Evolutionary conservation across 2,888 invertebrate genomes (phyloP), one percentile per base, ranked within the genome.

Genomic region (Diadromus collaris): DNA sequence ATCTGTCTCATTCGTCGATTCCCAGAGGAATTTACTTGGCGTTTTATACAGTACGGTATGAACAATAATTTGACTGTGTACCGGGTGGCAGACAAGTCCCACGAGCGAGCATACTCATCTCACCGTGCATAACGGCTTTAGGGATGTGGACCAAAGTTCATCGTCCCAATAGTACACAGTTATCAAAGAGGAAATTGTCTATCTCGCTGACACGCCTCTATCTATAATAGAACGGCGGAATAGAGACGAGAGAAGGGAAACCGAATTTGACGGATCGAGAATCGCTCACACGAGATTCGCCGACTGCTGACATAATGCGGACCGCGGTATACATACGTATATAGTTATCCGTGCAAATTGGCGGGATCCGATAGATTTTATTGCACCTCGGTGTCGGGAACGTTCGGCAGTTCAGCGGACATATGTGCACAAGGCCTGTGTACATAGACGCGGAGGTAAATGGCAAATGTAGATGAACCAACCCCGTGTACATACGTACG

Each of bases 151-250:
- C 56, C 32, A 56, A 27, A 56, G 29, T 56, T 29, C 27, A 27
- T 56, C 56, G 51, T 21, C 21, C 32, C 32, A 13, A 29, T 51
- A 13, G 65, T 51, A 67, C 51, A 56, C 48, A 34, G 29, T 51
- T 67, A 48, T 67, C 65, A 48, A 67, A 67, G 51, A 67, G 65
- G 65, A 67, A 67, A 67, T 67, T 67, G 65, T 67, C 65, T 48
- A 67, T 67, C 63, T 64, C 44, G 34, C 32, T 13, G 65, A 67
- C 48, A 67, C 65, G 65, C 65, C 51, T 51, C 51, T 34, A 67
- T 67, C 65, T 21, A 51, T 32, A 32, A 67, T 67, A 21, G 65
- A 34, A 67, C 48, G 32, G 10, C 10, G 2, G 16, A 16, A 41
- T 6, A 16, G 38, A 16, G 38, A 41, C 13, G 38, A 29, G 34